Evolutionary conservation across 2,113 vertebrate genomes (phyloP).

Genomic region (Thymallus thymallus): DNA sequence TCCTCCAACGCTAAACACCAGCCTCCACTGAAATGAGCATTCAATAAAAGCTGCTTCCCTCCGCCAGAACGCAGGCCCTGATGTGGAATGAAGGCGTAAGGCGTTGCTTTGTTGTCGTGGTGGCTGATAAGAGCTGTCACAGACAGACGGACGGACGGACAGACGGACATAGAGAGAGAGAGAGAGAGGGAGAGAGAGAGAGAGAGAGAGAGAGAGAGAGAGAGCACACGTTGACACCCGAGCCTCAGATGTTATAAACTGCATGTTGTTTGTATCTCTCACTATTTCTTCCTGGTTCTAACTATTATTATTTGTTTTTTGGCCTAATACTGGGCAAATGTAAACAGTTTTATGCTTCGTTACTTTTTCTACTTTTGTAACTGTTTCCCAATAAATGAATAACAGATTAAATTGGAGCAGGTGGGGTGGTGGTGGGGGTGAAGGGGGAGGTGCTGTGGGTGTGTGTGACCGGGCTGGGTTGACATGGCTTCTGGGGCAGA

Average conservation of each 20-base stretch:
- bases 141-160: not conserved
- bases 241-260: too few species aligned
- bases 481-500: constrained; percentile 56
- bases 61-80: constrained; percentile 18
- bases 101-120: not conserved
- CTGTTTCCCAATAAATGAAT: too few species aligned
- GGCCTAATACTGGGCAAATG: too few species aligned
- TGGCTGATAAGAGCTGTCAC: not conserved
- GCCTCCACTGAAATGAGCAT: constrained; percentile 25
- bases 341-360: too few species aligned
- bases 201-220: too few species aligned
- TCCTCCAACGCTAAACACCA: constrained; percentile 25
- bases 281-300: too few species aligned
- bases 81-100: not conserved
- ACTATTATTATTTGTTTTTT: too few species aligned
- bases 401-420: not conserved
- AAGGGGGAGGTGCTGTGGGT: not conserved
- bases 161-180: too few species aligned
- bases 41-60: constrained; percentile 34
- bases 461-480: constrained; percentile 27
- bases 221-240: too few species aligned
- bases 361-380: too few species aligned
- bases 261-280: too few species aligned
- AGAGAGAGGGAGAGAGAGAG: too few species aligned
- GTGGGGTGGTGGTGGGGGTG: not conserved